Percentiles rank a stretch among this genome's conserved stretches.
Evolutionary conservation across 2,797 vertebrate species (phyloP).

Genomic region (Gastrophryne carolinensis): DNA sequence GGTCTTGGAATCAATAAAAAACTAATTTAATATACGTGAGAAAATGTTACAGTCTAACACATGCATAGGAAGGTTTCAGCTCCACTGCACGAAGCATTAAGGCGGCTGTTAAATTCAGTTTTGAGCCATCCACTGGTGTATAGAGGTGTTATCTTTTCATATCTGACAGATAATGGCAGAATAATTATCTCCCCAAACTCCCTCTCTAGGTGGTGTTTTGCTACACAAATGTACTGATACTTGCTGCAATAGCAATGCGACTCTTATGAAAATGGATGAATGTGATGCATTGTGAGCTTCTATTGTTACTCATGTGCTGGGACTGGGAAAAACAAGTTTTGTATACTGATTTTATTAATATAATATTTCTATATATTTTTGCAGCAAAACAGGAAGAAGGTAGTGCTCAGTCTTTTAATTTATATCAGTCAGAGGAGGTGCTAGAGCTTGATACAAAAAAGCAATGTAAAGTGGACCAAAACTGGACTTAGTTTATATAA

Average conservation of each 20-base stretch:
- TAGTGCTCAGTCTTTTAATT: too few relatives aligned
- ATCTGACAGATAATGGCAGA: conserved; percentile 40
- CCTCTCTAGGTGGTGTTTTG: conserved; percentile 6
- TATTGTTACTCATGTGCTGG: too few relatives aligned
- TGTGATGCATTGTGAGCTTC: too few relatives aligned
- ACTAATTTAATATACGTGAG: conserved; percentile 20
- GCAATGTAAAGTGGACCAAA: too few relatives aligned
- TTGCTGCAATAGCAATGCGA: neutral
- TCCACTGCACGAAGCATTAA: conserved; percentile 25
- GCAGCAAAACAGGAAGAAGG: too few relatives aligned
- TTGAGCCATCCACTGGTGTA: conserved; percentile 21
- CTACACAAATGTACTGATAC: conserved; percentile 7
- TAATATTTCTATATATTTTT: too few relatives aligned
- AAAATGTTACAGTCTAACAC: conserved; percentile 34
- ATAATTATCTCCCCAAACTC: conserved; percentile 25
- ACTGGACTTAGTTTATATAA: too few relatives aligned
- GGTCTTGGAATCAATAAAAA: conserved; percentile 28
- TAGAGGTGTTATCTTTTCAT: conserved; percentile 39
- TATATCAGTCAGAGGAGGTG: too few relatives aligned
- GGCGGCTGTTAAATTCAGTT: conserved; percentile 35
- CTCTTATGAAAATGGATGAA: neutral
- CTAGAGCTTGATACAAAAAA: too few relatives aligned
- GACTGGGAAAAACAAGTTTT: too few relatives aligned
- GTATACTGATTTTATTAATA: too few relatives aligned
- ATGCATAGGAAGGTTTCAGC: conserved; percentile 27